Evolutionary conservation across 2,113 vertebrate genomes (phyloP).

Genomic region (Gopherus flavomarginatus): DNA sequence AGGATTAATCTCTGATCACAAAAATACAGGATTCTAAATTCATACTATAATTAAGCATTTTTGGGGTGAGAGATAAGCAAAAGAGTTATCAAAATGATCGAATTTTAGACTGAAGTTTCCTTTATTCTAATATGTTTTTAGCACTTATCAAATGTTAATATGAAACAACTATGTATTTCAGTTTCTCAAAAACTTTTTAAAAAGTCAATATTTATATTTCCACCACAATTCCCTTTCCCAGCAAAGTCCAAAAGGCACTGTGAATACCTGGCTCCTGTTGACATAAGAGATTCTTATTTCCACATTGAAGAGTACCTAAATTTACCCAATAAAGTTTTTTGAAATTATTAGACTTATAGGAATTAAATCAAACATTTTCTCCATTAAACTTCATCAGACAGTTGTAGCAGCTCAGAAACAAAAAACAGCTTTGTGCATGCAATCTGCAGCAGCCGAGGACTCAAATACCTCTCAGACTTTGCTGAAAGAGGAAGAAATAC

Average conservation of each 20-base stretch:
- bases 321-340: too few species aligned
- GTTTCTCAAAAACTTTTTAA: neutral
- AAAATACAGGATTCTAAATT: neutral
- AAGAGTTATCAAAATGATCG: too few species aligned
- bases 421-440: neutral
- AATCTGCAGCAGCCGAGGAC: neutral
- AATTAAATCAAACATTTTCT: too few species aligned
- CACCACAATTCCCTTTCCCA: too few species aligned
- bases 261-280: too few species aligned
- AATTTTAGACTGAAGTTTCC: neutral
- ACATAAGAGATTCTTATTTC: too few species aligned
- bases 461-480: neutral
- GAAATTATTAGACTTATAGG: too few species aligned
- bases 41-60: neutral
- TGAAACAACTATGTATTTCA: neutral
- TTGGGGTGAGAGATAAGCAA: neutral
- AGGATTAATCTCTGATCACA: neutral
- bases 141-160: neutral
- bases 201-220: too few species aligned
- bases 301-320: too few species aligned
- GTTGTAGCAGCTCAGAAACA: too few species aligned
- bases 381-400: too few species aligned
- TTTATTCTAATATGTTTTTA: neutral
- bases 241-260: too few species aligned
- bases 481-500: neutral